Base-by-base conservation (phyloP, 2,113 vertebrate species). In the Seriola aureovittata region DNA sequence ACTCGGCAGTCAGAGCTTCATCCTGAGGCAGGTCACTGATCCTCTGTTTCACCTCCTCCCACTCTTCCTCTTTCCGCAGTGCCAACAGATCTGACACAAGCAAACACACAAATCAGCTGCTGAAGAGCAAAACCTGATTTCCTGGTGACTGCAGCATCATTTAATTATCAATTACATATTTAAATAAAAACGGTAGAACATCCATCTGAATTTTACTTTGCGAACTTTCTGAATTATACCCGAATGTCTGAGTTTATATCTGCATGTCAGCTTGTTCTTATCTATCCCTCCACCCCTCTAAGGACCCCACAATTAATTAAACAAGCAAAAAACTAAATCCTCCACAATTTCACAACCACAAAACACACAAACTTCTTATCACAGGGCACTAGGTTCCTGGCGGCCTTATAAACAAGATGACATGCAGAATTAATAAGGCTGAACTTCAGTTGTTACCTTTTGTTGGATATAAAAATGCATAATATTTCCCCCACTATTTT, bases 21-120 rank as follows among this genome's bases (percentile, higher is more conserved):
- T 98, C 97, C 77, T 96, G 95, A 46, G 95, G 95, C 67, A 97
- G 96, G 54, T 96, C 92, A 89, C 91, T 93, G 75, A 98, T 94
- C 85, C 93, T 95, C 89, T 95, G 95, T 80, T 96, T 92, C 87
- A 98, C 95, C 88, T 97, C 96, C 72, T 96, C 95, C 98, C 98
- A 99, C 88, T 98, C 96, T 65, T 91, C 92, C 88, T 96, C 97
- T 2, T 88, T 96, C 85, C 95, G 97, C 91, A 98, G 87, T 48
- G 94, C 90, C 79, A 95, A 92, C 91, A 99, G 94, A 48, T 94
- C 98, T 99, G 93, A 58, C 95, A 70, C 57, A 80, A 52, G 62
- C 50, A 88, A 81, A 65, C 19, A 79, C 8, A 71, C n/a, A 81
- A 75, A 91, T 86, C 66, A 69, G 55, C 66, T 57, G 82, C 38